Conservation (phyloP, 1,140 invertebrate genomes). For the Cydia fagiglandana region DNA sequence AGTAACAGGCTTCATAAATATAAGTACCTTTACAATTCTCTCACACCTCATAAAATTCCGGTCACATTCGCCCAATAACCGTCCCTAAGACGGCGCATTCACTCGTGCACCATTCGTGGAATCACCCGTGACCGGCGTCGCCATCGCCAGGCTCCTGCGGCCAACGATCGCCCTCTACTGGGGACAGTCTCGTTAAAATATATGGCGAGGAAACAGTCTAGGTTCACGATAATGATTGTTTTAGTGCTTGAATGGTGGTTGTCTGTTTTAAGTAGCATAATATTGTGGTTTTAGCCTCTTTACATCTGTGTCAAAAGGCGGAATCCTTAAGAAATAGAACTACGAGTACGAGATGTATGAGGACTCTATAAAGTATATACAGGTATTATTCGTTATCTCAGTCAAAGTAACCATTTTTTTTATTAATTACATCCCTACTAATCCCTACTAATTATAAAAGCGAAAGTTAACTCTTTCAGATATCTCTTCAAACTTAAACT, state of each 20-base stretch:
- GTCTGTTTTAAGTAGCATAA: background rate
- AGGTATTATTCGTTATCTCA: too few species aligned
- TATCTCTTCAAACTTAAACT: too few species aligned
- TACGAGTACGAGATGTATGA: too few species aligned
- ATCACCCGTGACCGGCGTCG: background rate
- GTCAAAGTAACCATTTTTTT: too few species aligned
- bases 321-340: background rate
- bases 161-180: background rate
- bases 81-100: background rate
- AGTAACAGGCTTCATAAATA: too few species aligned
- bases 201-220: constrained; percentile 1
- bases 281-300: background rate
- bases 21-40: background rate
- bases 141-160: constrained; percentile 14
- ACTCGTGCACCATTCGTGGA: background rate
- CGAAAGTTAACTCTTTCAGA: too few species aligned
- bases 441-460: too few species aligned
- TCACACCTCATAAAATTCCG: constrained; percentile 9
- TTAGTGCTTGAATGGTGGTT: constrained; percentile 1
- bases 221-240: background rate
- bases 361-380: too few species aligned
- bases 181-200: constrained; percentile 28
- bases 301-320: too few species aligned
- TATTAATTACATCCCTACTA: too few species aligned
- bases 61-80: constrained; percentile 6